Evolutionary conservation across 2,797 vertebrate species (phyloP).

Genomic region (Myotis findleyi): DNA sequence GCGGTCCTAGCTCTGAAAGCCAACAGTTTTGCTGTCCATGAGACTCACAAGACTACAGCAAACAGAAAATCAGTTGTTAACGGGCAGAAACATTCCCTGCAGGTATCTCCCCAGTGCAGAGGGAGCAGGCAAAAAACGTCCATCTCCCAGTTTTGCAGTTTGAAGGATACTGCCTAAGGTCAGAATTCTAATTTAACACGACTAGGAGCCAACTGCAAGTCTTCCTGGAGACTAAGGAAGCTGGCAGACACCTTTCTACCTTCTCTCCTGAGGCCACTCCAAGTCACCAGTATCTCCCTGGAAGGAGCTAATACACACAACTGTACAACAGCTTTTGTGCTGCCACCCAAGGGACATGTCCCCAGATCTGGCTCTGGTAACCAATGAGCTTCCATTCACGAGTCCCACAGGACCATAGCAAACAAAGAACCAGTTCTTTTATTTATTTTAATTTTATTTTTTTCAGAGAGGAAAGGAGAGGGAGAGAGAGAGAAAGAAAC

Average conservation of each 20-base stretch:
- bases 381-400: not conserved
- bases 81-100: not conserved
- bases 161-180: not conserved
- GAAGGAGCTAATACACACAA: not conserved
- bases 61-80: not conserved
- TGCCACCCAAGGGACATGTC: not conserved
- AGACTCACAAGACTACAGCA: not conserved
- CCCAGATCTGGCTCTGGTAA: not conserved
- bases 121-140: not conserved
- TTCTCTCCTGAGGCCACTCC: not conserved
- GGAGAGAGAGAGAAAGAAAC: no score
- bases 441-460: not conserved
- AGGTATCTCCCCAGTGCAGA: not conserved
- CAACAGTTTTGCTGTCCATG: not conserved
- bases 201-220: not conserved
- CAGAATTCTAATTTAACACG: not conserved
- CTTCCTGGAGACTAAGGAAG: not conserved
- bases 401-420: not conserved
- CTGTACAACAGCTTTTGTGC: not conserved
- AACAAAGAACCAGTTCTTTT: not conserved
- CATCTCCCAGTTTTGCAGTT: not conserved
- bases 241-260: not conserved
- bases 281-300: not conserved
- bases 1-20: not conserved
- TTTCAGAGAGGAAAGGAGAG: no score